Conservation (phyloP, 2,888 invertebrate species). For the Chromoteleia sp. region DNA sequence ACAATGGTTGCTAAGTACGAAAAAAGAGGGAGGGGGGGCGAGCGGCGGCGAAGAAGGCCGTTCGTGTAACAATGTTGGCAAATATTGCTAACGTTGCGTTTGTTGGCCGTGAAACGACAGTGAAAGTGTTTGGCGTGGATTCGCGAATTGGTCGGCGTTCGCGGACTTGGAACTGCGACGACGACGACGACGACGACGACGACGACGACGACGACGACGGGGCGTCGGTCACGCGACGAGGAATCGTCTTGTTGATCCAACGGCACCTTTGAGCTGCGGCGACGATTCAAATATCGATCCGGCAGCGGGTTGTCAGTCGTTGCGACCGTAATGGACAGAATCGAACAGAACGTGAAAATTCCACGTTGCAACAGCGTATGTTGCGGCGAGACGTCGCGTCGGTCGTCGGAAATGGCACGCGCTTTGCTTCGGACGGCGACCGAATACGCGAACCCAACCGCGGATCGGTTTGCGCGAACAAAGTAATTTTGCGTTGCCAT, state of each 20-base stretch:
- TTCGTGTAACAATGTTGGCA: conserved; percentile 50
- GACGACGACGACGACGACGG: background rate
- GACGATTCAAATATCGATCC: too few species aligned
- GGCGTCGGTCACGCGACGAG: conserved; percentile 1
- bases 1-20: conserved; percentile 12
- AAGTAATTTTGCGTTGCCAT: background rate
- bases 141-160: conserved; percentile 60
- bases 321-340: too few species aligned
- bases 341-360: too few species aligned
- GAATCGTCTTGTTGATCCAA: too few species aligned
- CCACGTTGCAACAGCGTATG: too few species aligned
- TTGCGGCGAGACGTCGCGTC: too few species aligned
- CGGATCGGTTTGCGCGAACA: background rate
- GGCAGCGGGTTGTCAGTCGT: too few species aligned
- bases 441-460: background rate
- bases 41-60: conserved; percentile 2
- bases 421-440: background rate
- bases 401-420: background rate
- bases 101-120: conserved; percentile 84
- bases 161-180: conserved; percentile 46
- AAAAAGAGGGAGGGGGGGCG: conserved; percentile 4
- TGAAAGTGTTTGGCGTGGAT: conserved; percentile 81
- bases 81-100: conserved; percentile 82
- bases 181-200: conserved; percentile 31
- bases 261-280: too few species aligned